Evolutionary conservation across 2,797 vertebrate species (phyloP).

Genomic region (Onychomys torridus): DNA sequence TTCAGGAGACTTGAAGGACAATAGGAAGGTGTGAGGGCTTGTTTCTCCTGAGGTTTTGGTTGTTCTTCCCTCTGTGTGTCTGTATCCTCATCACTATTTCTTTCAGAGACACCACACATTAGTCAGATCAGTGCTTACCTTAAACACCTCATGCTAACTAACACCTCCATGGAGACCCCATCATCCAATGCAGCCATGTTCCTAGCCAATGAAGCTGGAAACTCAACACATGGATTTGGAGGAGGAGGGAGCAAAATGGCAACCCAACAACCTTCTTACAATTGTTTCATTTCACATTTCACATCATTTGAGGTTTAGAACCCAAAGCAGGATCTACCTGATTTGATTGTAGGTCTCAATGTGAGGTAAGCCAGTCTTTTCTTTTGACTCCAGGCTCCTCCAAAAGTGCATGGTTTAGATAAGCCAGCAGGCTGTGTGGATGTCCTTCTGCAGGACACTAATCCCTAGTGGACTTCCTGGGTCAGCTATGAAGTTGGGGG

Average conservation of each 20-base stretch:
- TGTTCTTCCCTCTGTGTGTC: not conserved
- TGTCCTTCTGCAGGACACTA: not conserved
- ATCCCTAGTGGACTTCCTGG: not conserved
- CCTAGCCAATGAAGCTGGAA: not conserved
- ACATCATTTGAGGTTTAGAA: not conserved
- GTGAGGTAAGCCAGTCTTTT: not conserved
- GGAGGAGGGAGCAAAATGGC: rapidly evolving
- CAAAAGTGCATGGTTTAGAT: not conserved
- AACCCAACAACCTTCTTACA: not conserved
- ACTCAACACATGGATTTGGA: not conserved
- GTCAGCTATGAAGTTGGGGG: not conserved
- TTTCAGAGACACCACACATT: not conserved
- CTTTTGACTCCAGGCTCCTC: not conserved
- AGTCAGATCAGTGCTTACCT: not conserved
- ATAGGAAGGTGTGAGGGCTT: not conserved
- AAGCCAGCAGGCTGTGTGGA: rapidly evolving
- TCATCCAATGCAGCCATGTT: not conserved
- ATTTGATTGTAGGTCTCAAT: not conserved
- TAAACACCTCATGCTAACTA: not conserved
- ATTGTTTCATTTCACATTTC: not conserved
- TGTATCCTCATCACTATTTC: not conserved
- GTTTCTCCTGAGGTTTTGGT: not conserved
- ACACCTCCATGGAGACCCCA: not conserved
- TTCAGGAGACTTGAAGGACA: not conserved
- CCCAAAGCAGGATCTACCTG: not conserved